Base-by-base conservation (phyloP, 2,888 invertebrate species). In the Ichneumoninae sp. region DNA sequence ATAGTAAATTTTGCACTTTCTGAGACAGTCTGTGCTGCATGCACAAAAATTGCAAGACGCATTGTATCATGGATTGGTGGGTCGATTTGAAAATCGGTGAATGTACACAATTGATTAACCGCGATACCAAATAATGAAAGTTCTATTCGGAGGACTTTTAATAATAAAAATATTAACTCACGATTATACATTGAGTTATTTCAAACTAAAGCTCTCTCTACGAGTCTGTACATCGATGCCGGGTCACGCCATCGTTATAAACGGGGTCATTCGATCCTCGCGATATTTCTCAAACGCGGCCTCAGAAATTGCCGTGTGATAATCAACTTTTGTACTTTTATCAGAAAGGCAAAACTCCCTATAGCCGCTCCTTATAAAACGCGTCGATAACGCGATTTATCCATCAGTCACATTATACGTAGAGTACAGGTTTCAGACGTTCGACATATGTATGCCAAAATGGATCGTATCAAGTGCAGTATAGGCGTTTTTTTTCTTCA, bases 1-100 rank as follows among this genome's bases (percentile, higher is more conserved):
- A 40, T 73, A 57, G 26, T 57, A n/a, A 40, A 26, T 60, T 73
- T 26, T 60, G 44, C 40, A 60, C 40, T 73, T 33, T 33, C 63
- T 16, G 33, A 63, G 30, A 63, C 63, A 16, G 30, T 16, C 30
- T 33, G 22, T 30, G 26, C 22, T 26, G 22, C 30, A 30, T 30
- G 57, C 57, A 57, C 57, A 57, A 57, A 26, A 57, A 26, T 57
- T 57, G 57, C 13, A 10, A 22, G 10, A 57, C n/a, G 1, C 22
- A 26, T 57, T 57, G 57, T 22, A 13, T 57, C 22, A 16, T 16
- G 44, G 16, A 47, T 16, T 5, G 44, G 44, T 13, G 13, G 44
- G 13, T 47, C 16, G 44, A 16, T 16, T 47, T 19, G 3, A 63
- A 63, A 63, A 60, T 26, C 60, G 22, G 13, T 16, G 22, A 60